Evolutionary conservation across 2,888 invertebrate species (phyloP).

Genomic region (Euclidia mi): DNA sequence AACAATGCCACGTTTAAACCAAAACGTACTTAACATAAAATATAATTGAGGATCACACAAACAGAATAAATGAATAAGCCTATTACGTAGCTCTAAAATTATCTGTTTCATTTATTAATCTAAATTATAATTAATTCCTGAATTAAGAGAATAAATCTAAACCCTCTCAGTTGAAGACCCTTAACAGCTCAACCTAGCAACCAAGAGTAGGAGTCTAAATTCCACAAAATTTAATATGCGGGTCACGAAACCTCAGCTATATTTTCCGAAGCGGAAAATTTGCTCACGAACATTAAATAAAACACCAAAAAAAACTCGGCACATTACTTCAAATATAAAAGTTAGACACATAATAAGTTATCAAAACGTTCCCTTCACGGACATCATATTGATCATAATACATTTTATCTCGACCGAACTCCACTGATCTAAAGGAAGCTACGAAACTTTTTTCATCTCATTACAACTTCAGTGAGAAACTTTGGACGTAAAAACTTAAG

Average conservation of each 20-base stretch:
- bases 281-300: constrained; percentile 17
- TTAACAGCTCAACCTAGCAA: too few relatives aligned
- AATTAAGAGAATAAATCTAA: too few relatives aligned
- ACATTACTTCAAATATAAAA: constrained; percentile 31
- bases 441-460: constrained; percentile 52
- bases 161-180: too few relatives aligned
- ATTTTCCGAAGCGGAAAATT: constrained; percentile 11
- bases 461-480: constrained; percentile 33
- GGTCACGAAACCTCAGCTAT: constrained; percentile 8
- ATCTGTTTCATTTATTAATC: too few relatives aligned
- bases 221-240: constrained; percentile 3
- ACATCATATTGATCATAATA: constrained; percentile 39
- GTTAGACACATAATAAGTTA: constrained; percentile 31
- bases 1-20: too few relatives aligned
- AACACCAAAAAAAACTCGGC: constrained; percentile 11
- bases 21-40: background rate
- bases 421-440: constrained; percentile 29
- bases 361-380: constrained; percentile 21
- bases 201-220: background rate
- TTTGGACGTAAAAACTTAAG: constrained; percentile 29
- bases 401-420: constrained; percentile 23
- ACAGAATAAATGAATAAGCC: too few relatives aligned
- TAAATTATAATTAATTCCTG: too few relatives aligned
- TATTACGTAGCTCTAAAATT: too few relatives aligned
- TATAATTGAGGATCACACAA: too few relatives aligned